Base-by-base conservation (phyloP, 2,113 vertebrate genomes). In the Stictonetta naevosa region DNA sequence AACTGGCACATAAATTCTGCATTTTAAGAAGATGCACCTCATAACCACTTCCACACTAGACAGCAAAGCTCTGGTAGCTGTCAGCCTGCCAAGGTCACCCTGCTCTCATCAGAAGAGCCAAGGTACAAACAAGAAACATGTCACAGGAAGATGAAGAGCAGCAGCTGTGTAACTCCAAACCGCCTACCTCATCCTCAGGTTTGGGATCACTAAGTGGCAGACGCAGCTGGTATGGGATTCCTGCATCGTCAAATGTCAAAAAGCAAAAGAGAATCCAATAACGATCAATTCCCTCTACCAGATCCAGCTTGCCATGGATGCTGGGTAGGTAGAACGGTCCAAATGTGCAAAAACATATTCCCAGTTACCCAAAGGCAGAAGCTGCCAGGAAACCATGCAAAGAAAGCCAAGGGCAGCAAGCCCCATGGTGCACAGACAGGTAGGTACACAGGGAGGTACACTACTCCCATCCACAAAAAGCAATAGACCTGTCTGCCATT, bases 81-180 rank as follows among this genome's bases (percentile, higher is more conserved):
- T 83, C 85, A 81, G 36, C 29, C 44, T 75, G 79, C 44, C 93
- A 95, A 81, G 92, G 95, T 94, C 88, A 94, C 64, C 15, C 5
- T 0, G 18, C 23, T 83, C 75, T 42, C 59, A 64, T 31, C 88
- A 78, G 74, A 81, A 60, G 8, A 87, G 71, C 87, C 63, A 76
- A 77, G 50, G 73, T 36, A 73, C 59, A 83, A 85, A 82, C 66
- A 53, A 60, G 86, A 58, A 74, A 64, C 26, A 17, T 2, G 55
- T 74, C 82, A 92, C 59, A 78, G 67, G 23, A 91, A 68, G 82
- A 89, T 38, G 93, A 94, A 93, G 87, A 85, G 91, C 87, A 95
- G 90, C 90, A 90, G 92, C 79, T 95, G 92, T 63, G 81, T 53
- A 91, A 91, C 78, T 94, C 78, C 91, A 92, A 86, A 86, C 74